Evolutionary conservation across 2,888 invertebrate genomes (phyloP).

Genomic region (Aphodius sticticus): DNA sequence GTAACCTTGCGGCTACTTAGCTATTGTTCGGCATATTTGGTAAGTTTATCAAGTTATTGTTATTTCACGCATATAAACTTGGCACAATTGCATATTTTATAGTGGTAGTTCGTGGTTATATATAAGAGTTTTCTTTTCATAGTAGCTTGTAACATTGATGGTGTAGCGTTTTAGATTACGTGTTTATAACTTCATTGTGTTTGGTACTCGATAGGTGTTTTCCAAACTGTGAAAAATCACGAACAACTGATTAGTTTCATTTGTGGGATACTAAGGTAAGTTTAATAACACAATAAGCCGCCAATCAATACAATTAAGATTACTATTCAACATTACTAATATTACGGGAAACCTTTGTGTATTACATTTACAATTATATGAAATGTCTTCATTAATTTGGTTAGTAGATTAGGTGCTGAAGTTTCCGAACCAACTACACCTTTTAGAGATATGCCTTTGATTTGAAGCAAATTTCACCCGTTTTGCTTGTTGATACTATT

Average conservation of each 20-base stretch:
- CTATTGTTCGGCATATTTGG: not conserved
- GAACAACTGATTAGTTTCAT: not conserved
- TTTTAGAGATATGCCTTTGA: no score
- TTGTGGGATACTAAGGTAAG: not conserved
- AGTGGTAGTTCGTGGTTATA: not conserved
- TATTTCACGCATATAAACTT: not conserved
- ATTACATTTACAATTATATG: no score
- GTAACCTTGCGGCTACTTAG: not conserved
- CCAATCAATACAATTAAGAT: no score
- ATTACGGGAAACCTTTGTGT: no score
- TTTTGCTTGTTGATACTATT: no score
- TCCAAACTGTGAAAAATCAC: not conserved
- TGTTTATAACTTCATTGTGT: not conserved
- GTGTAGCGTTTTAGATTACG: not conserved
- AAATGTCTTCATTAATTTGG: no score
- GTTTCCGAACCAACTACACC: no score
- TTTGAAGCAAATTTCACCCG: no score
- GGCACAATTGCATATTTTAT: not conserved
- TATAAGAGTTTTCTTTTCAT: not conserved
- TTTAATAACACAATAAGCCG: not conserved
- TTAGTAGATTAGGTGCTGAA: no score
- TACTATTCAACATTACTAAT: no score
- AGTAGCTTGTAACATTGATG: not conserved
- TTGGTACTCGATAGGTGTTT: not conserved
- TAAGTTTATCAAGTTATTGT: not conserved